Base-by-base conservation (phyloP, 2,797 vertebrate genomes). In the Lithobates pipiens region DNA sequence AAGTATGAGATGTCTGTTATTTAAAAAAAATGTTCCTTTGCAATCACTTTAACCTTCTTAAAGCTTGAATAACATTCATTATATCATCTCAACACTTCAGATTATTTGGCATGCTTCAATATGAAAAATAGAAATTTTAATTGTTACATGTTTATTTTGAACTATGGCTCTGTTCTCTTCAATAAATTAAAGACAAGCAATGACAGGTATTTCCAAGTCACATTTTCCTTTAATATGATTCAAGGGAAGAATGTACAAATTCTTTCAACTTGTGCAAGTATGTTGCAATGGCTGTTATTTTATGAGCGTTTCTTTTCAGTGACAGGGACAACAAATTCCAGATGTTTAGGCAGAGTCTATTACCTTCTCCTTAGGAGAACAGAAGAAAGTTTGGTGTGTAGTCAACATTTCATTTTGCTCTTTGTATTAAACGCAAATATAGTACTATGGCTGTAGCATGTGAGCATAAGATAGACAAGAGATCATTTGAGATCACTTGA, bases 241-340 rank as follows among this genome's bases (percentile, higher is more conserved):
- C 46, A 18, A 75, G 61, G 76, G 68, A 75, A 77, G 50, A 44
- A 79, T 86, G 82, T 54, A 57, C 5, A 57, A 79, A 78, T 69
- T 11, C 13, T 72, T 78, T 39, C 50, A 82, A 32, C 71, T 85
- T 70, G 50, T 63, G 85, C 50, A 76, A 68, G 42, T 36, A 34
- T 86, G 76, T 78, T 83, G 85, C 85, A 86, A 86, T 78, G 57
- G 57, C 42, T 73, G 13, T 44, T 77, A 72, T 71, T 81, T 81
- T 80, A 25, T 76, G 18, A 81, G 67, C 32, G 42, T 76, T 77
- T 9, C 27, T 23, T 86, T 73, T 50, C 75, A 39, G 46, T 32
- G 77, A 71, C 50, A 63, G 16, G 76, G 67, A 80, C 46, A 80
- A 74, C 77, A 46, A 29, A 85, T 69, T 75, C 68, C 70, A 80